Evolutionary conservation across 2,797 vertebrate genomes (phyloP).

Genomic region (Malacoctenus gilli): DNA sequence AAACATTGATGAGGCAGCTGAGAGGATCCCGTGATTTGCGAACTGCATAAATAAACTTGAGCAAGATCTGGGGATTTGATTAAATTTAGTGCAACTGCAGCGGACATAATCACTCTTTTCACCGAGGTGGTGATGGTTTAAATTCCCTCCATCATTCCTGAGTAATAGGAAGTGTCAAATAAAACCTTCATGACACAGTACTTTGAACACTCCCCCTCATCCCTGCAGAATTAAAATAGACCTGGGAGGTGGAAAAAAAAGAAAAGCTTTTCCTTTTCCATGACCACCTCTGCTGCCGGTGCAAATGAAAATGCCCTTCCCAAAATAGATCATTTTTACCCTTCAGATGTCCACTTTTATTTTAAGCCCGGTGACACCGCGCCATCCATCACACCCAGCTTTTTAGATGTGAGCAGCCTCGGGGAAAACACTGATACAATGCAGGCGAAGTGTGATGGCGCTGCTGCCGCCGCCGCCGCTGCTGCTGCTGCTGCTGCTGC

Average conservation of each 20-base stretch:
- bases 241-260: conserved; percentile 22
- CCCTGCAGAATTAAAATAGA: conserved; percentile 76
- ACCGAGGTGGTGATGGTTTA: conserved; percentile 54
- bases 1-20: conserved; percentile 28
- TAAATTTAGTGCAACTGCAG: conserved; percentile 33
- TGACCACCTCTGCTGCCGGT: conserved; percentile 75
- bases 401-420: conserved; percentile 72
- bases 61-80: conserved; percentile 45
- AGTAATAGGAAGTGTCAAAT: conserved; percentile 74
- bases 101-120: conserved; percentile 55
- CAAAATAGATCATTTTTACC: conserved; percentile 82
- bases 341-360: conserved; percentile 82
- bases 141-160: conserved; percentile 67
- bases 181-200: conserved; percentile 69
- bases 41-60: conserved; percentile 47
- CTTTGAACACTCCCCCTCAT: conserved; percentile 68
- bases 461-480: conserved; percentile 42
- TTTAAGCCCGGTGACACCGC: conserved; percentile 77
- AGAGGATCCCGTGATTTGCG: conserved; percentile 29
- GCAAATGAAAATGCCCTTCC: conserved; percentile 82
- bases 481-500: conserved; percentile 57
- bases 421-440: conserved; percentile 63
- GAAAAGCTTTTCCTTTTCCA: conserved; percentile 64
- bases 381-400: conserved; percentile 75
- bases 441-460: conserved; percentile 61